A percentile compares a stretch with the other conserved stretches of the same genome.
Conservation (phyloP, 2,797 vertebrate genomes). For the Leptoclinus maculatus region DNA sequence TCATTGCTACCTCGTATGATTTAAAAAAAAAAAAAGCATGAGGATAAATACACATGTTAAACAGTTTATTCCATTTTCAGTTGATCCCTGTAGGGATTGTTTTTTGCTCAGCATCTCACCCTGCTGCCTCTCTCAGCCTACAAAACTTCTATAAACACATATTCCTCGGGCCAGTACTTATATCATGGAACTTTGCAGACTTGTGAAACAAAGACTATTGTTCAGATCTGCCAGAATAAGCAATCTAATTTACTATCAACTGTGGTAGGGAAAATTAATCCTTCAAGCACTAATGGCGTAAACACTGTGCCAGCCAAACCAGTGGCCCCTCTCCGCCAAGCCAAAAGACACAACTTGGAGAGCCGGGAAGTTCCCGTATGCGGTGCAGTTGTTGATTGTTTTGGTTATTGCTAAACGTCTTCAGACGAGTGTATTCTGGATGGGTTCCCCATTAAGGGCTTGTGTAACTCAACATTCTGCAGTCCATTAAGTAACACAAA, state of each 20-base stretch:
- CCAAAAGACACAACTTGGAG: conserved; percentile 47
- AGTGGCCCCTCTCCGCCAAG: conserved; percentile 60
- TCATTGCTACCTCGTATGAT: neutral
- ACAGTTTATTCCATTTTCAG: too few relatives aligned
- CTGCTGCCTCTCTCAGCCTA: neutral
- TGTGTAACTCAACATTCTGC: conserved; percentile 67
- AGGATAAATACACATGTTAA: too few relatives aligned
- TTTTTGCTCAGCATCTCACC: neutral
- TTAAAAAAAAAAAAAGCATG: too few relatives aligned
- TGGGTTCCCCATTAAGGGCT: conserved; percentile 51
- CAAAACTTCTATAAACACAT: neutral
- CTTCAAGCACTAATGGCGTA: conserved; percentile 55
- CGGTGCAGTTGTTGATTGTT: conserved; percentile 63
- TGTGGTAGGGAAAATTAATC: conserved; percentile 65
- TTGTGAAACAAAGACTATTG: conserved; percentile 69
- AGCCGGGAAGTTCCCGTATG: conserved; percentile 60
- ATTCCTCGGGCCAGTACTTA: conserved; percentile 1
- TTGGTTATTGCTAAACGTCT: conserved; percentile 63
- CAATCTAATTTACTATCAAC: conserved; percentile 61
- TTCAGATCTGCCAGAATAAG: conserved; percentile 54
- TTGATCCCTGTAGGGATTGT: neutral
- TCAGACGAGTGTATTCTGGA: conserved; percentile 55
- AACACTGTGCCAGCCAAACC: conserved; percentile 59
- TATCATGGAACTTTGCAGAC: conserved; percentile 19
- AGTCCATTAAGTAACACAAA: conserved; percentile 72